Percentiles rank a stretch among this genome's conserved stretches.
phyloP scores from a whole-genome alignment of 2,888 invertebrate species.

The Argynnis bischoffii region DNA sequence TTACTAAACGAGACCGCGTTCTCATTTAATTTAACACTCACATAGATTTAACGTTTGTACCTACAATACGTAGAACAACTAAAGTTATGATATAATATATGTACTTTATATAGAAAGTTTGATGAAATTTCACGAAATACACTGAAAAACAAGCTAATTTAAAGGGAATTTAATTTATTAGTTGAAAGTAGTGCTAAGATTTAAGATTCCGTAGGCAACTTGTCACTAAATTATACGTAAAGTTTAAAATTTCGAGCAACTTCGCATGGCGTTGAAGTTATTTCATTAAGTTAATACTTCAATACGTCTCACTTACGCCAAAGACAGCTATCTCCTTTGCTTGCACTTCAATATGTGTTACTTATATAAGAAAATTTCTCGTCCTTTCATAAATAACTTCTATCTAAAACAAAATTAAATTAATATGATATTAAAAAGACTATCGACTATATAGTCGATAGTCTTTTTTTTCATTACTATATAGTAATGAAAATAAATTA shows the following conservation, averaged over 20 bases:
- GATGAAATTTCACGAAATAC: not conserved
- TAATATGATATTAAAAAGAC: no score
- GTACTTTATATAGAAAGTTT: not conserved
- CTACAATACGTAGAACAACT: not conserved
- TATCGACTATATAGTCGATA: no score
- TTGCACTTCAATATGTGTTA: not conserved
- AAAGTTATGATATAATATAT: not conserved
- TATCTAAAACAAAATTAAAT: no score
- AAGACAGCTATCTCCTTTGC: not conserved
- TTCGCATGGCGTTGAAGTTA: constrained; percentile 1
- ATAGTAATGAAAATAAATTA: no score
- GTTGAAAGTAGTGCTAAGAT: not conserved
- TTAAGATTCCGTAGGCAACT: not conserved
- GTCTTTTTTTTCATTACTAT: no score
- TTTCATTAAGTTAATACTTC: constrained; percentile 14
- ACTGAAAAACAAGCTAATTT: not conserved
- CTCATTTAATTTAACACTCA: constrained; percentile 40
- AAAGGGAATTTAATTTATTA: constrained; percentile 4
- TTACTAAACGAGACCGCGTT: constrained; percentile 45
- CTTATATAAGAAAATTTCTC: no score
- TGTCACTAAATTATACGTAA: not conserved
- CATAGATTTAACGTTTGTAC: constrained; percentile 1
- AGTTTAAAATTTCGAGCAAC: constrained; percentile 3
- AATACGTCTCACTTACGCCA: constrained; percentile 6
- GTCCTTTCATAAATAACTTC: no score